Evolutionary conservation across 1,140 invertebrate genomes (phyloP).

Genomic region (Trichonephila clavipes): DNA sequence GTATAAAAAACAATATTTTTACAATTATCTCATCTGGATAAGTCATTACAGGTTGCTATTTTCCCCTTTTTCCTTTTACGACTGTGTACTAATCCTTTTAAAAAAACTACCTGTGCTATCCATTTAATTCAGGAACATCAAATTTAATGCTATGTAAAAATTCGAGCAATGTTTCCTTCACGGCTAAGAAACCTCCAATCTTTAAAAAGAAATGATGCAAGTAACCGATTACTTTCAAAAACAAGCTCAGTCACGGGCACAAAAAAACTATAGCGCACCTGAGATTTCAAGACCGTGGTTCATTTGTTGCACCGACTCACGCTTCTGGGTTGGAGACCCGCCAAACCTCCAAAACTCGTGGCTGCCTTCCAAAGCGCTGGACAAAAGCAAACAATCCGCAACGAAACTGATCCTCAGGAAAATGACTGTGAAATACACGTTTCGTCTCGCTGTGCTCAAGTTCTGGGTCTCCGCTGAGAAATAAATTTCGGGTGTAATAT

Average conservation of each 20-base stretch:
- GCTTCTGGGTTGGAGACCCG: background rate
- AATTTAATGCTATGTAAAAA: too few relatives aligned
- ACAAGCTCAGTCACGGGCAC: background rate
- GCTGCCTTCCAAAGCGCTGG: constrained; percentile 22
- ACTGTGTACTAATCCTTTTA: too few relatives aligned
- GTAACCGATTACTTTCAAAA: background rate
- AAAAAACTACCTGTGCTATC: too few relatives aligned
- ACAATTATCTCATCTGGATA: too few relatives aligned
- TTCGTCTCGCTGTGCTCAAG: background rate
- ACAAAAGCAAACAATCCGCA: constrained; percentile 43
- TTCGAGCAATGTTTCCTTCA: background rate
- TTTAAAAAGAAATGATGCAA: background rate
- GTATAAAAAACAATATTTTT: too few relatives aligned
- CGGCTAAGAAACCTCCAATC: background rate
- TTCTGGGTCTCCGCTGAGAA: background rate
- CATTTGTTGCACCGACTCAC: background rate
- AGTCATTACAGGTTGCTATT: too few relatives aligned
- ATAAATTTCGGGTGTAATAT: background rate
- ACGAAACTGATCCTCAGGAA: constrained; percentile 5
- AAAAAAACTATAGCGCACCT: background rate
- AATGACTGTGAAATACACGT: constrained; percentile 3
- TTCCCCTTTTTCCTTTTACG: too few relatives aligned
- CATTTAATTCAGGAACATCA: too few relatives aligned
- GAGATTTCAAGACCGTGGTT: background rate
- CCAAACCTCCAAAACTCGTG: constrained; percentile 28